Base-by-base conservation (phyloP, 2,113 vertebrate species). In the Cepphus grylle region DNA sequence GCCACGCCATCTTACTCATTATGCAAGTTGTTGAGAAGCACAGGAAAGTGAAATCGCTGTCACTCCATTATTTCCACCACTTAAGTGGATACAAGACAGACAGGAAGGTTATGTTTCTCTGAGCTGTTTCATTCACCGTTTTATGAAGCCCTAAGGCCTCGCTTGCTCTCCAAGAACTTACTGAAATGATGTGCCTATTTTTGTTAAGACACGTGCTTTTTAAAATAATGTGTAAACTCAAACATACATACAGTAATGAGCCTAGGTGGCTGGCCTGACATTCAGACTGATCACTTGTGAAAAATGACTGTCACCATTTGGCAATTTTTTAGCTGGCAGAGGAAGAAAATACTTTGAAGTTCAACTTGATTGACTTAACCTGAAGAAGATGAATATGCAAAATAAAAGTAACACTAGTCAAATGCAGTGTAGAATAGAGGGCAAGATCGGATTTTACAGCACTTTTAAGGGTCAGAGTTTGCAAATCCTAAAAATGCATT, bases 51-150 rank as follows among this genome's bases (percentile, higher is more conserved):
- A 65, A 89, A 82, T 22, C 29, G 42, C 61, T 85, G 43, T 72
- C 53, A 62, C 26, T 72, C 43, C 53, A 58, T 87, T 93, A 91
- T 59, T 95, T 80, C 53, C 17, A 87, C 8, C 4, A 6, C 38
- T 91, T 81, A 79, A 91, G 40, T n/a, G 40, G n/a, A 69, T 6
- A 86, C 69, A 94, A 88, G 55, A 91, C 36, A 88, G 67, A 70
- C 40, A 94, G 36, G 61, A 92, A 82, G 45, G 65, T 93, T 85
- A 93, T 52, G 86, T 62, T 85, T 95, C 86, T 65, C 47, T 82
- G 70, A 95, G 66, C 42, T 73, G 91, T 83, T 86, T 83, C 58
- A 72, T 91, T 96, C 86, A 90, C 45, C 45, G 42, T 90, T 96
- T 85, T 38, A 93, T 38, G n/a, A 95, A 93, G 70, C 80, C 90